Conservation (phyloP, 2,888 invertebrate genomes). For the Lepeophtheirus nordmannii region DNA sequence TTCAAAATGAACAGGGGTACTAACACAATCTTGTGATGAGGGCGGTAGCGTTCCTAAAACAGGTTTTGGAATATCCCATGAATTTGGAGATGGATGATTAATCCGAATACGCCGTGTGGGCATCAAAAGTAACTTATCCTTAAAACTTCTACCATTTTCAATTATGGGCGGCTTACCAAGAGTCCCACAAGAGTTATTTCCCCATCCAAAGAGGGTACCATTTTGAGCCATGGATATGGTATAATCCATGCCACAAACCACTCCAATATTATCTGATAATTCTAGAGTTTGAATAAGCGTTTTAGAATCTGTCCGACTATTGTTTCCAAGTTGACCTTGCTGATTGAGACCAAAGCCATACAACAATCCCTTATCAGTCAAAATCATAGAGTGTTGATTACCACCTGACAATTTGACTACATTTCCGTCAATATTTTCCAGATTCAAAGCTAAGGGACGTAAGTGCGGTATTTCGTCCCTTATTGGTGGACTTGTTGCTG, state of each 20-base stretch:
- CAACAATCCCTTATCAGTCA: constrained; percentile 1
- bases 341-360: constrained; percentile 14
- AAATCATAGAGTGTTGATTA: constrained; percentile 20
- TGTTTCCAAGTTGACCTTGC: constrained; percentile 21
- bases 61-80: constrained; percentile 19
- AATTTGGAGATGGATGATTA: constrained; percentile 7
- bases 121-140: constrained; percentile 8
- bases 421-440: not conserved
- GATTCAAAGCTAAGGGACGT: not conserved
- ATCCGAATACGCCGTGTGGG: constrained; percentile 9
- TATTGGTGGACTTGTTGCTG: too few relatives aligned
- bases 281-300: not conserved
- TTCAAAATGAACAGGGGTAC: not conserved
- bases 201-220: constrained; percentile 20
- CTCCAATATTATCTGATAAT: constrained; percentile 7
- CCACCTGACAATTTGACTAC: constrained; percentile 10
- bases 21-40: not conserved
- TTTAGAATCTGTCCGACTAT: constrained; percentile 8
- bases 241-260: constrained; percentile 15
- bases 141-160: not conserved
- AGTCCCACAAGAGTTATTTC: constrained; percentile 7
- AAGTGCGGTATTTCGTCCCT: not conserved
- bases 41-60: constrained; percentile 4
- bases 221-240: constrained; percentile 2
- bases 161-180: constrained; percentile 14